Evolutionary conservation across 2,113 vertebrate genomes (phyloP).

Genomic region (Hippocampus barbouri): DNA sequence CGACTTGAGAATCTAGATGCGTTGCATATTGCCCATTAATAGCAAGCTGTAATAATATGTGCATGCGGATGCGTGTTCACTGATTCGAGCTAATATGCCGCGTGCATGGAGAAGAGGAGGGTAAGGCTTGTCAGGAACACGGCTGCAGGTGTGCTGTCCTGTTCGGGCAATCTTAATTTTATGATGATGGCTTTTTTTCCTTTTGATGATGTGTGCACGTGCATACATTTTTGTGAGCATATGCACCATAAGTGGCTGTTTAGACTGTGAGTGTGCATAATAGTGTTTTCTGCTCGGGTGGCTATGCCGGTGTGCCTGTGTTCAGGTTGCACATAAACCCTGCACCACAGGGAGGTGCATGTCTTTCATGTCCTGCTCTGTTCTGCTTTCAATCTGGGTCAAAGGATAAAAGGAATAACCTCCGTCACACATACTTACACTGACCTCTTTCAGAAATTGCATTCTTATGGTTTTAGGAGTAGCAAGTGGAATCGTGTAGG

Average conservation of each 20-base stretch:
- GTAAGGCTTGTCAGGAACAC: constrained; percentile 4
- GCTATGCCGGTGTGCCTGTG: constrained; percentile 54
- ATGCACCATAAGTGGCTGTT: constrained; percentile 11
- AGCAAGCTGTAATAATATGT: constrained; percentile 12
- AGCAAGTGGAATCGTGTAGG: constrained; percentile 46
- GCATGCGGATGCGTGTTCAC: constrained; percentile 6
- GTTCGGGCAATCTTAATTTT: constrained; percentile 26
- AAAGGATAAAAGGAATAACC: constrained; percentile 65
- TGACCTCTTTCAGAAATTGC: constrained; percentile 49
- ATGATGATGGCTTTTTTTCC: neutral
- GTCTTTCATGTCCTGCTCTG: constrained; percentile 66
- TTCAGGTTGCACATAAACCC: constrained; percentile 60
- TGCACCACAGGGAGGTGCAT: constrained; percentile 53
- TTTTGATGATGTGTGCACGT: constrained; percentile 26
- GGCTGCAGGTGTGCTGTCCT: constrained; percentile 34
- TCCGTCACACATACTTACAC: constrained; percentile 32
- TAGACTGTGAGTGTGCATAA: constrained; percentile 42
- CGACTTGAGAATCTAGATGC: constrained; percentile 6
- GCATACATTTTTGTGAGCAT: constrained; percentile 19
- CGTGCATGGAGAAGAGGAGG: constrained; percentile 2
- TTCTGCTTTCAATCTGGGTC: constrained; percentile 65
- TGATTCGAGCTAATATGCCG: constrained; percentile 22
- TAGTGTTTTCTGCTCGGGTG: constrained; percentile 54
- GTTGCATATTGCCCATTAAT: neutral
- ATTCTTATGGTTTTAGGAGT: constrained; percentile 47